A percentile compares a stretch with the other conserved stretches of the same genome.
Conservation (phyloP, 2,113 vertebrate genomes). For the Atlantisia rogersi region DNA sequence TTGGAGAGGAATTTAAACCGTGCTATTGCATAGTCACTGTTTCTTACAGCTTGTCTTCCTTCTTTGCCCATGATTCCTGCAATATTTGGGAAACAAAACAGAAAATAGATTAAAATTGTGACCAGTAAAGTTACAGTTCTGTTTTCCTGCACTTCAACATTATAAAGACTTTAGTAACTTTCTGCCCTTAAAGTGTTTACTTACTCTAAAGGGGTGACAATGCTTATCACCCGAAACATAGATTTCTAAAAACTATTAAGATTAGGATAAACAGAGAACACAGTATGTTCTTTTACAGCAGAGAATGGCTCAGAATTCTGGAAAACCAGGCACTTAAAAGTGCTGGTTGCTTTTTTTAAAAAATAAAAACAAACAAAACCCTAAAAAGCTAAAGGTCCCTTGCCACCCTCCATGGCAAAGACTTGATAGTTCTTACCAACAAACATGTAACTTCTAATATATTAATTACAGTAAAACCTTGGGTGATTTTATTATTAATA, state of each 20-base stretch:
- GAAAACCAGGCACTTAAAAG: background rate
- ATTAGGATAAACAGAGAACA: background rate
- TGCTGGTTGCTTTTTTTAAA: background rate
- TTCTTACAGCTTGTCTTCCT: constrained; percentile 96
- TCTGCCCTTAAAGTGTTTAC: background rate
- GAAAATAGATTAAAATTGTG: background rate
- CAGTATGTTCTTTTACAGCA: background rate
- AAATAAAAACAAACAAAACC: background rate
- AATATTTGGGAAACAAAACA: constrained; percentile 43
- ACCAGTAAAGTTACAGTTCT: background rate
- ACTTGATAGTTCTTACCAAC: background rate
- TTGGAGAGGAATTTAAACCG: constrained; percentile 97
- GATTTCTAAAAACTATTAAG: background rate
- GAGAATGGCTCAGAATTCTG: background rate
- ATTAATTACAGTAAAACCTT: background rate
- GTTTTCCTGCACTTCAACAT: background rate
- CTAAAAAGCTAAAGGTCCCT: background rate
- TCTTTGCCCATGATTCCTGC: constrained; percentile 99
- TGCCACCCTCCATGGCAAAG: background rate
- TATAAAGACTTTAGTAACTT: background rate
- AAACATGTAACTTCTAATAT: background rate
- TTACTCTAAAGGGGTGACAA: background rate
- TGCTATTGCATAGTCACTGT: constrained; percentile 99
- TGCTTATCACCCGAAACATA: background rate
- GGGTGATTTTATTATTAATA: background rate